phyloP scores from a whole-genome alignment of 2,888 invertebrate genomes.

The Mongoloraphidia duomilia region DNA sequence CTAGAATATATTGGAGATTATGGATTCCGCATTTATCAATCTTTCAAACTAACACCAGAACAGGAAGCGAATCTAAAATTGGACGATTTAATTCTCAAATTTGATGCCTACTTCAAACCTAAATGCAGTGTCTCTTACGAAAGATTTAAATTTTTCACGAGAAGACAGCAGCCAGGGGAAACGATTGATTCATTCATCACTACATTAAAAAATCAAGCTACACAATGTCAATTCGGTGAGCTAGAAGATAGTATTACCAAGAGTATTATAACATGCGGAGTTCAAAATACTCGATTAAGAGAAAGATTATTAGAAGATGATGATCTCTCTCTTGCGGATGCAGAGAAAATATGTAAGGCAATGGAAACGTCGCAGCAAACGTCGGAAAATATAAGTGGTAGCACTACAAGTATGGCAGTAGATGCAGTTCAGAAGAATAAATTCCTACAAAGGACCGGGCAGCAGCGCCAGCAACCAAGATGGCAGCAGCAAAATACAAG shows the following conservation, averaged over 20 bases:
- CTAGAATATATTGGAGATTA: too few species aligned
- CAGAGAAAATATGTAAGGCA: constrained; percentile 9
- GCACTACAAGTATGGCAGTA: not conserved
- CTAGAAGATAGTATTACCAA: constrained; percentile 13
- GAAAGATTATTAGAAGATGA: constrained; percentile 14
- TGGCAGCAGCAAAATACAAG: not conserved
- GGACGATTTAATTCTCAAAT: too few species aligned
- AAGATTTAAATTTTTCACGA: too few species aligned
- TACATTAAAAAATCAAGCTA: constrained; percentile 12
- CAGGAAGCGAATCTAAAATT: too few species aligned
- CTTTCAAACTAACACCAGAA: too few species aligned
- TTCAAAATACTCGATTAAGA: constrained; percentile 10
- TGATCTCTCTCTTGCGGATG: constrained; percentile 11
- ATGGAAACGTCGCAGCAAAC: constrained; percentile 7
- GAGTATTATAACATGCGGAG: constrained; percentile 14
- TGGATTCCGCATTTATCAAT: too few species aligned
- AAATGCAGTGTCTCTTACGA: too few species aligned
- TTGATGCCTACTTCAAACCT: too few species aligned
- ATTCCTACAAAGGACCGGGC: not conserved
- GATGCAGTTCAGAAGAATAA: not conserved
- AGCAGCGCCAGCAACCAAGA: not conserved
- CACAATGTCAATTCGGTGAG: constrained; percentile 13
- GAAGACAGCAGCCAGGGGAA: constrained; percentile 11
- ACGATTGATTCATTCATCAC: constrained; percentile 15
- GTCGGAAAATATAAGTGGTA: not conserved